Evolutionary conservation across 1,140 invertebrate species (phyloP), one percentile per base, ranked within the genome.

Genomic region (Andricus grossulariae): DNA sequence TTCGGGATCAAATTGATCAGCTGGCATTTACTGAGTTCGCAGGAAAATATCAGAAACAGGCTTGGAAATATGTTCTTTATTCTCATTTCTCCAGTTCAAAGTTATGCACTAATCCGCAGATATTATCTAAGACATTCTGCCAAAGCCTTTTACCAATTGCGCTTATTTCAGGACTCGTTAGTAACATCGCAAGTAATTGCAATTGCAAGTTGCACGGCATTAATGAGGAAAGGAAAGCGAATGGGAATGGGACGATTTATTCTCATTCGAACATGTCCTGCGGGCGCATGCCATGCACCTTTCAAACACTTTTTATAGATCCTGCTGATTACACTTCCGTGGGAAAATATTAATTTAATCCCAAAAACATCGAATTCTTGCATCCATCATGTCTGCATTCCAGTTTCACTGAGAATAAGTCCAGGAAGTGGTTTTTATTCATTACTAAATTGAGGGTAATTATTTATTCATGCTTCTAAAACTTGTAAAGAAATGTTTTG

Each of bases 301-400:
- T 66, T 66, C 39, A 66, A 66, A 66, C 25, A 32, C 39, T 66
- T 66, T 66, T 66, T 66, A 45, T 32, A 39, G 60, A 66, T 66
- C 60, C 25, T 39, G 39, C 60, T 66, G 60, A 66, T 66, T 66
- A 32, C 32, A 16, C 60, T 39, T 66, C 32, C 60, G 39, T 66
- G 60, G 60, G 60, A 66, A 66, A 66, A 66, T 66, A 66, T 66
- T 66, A 66, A 66, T 66, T 66, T 66, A 25, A 66, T 66, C 25
- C 32, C 45, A 66, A 66, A 39, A 66, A 66, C 60, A 7, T n/a
- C 60, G 32, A n/a, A 39, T 66, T 66, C 60, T 66, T 39, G 32
- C 60, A 66, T 39, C 39, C 16, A 66, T 32, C 15, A 39, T 1
- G n/a, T 32, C 15, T 3, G 52, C 18, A 25, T 39, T 18, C 39